Conservation (phyloP, 2,113 vertebrate genomes). For the Mus musculus region GRCm39 chr10:109108501-109109000, state of each 20-base stretch:
- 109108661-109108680: neutral
- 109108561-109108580: neutral
- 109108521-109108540: neutral
- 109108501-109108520: neutral
- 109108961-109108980: neutral
- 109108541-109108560: neutral
- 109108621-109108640: neutral
- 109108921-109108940: neutral
- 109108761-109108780: neutral
- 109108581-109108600: neutral
- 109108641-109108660: neutral
- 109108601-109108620: neutral
- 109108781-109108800: neutral
- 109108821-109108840: fast-evolving
- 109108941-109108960: neutral
- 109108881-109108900: neutral
- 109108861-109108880: too few relatives aligned
- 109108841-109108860: neutral
- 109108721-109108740: neutral
- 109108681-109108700: neutral
- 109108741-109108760: neutral
- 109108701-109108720: neutral
- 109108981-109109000: neutral
- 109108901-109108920: neutral
- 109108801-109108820: neutral